Percentiles rank a stretch among this genome's conserved stretches.
phyloP scores from a whole-genome alignment of 2,797 vertebrate species.

The Rhynchonycteris naso region DNA sequence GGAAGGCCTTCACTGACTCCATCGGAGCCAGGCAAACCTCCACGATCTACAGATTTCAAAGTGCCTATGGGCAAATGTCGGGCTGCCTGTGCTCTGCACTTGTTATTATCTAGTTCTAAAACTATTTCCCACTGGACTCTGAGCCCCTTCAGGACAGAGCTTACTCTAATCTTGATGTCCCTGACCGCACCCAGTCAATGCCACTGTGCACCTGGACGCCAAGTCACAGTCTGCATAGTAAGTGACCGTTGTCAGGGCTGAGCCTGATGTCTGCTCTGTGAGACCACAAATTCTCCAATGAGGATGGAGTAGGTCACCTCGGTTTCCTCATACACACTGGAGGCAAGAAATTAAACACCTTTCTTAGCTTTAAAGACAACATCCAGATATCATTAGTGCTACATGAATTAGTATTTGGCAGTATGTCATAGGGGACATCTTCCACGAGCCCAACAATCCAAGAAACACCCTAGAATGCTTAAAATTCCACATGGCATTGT shows the following conservation, averaged over 20 bases:
- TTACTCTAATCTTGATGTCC: not conserved
- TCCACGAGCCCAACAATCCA: not conserved
- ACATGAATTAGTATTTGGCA: not conserved
- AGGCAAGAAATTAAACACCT: not conserved
- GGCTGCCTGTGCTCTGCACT: too few relatives aligned
- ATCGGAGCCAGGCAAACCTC: not conserved
- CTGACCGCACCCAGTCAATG: not conserved
- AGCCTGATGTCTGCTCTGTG: not conserved
- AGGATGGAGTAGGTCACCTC: not conserved
- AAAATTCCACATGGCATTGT: not conserved
- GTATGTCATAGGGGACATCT: not conserved
- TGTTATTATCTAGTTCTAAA: not conserved
- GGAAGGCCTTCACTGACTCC: not conserved
- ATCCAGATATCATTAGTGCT: not conserved
- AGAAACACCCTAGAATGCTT: not conserved
- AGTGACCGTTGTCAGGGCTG: not conserved
- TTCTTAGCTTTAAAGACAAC: not conserved
- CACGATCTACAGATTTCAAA: not conserved
- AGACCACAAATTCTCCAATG: not conserved
- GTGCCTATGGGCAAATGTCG: rapidly evolving
- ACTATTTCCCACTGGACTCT: not conserved
- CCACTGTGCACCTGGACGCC: not conserved
- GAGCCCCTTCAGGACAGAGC: not conserved
- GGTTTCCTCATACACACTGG: not conserved
- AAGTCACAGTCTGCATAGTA: not conserved